Evolutionary conservation across 2,888 invertebrate genomes (phyloP).

Genomic region (Leptarthrus brevirostris): DNA sequence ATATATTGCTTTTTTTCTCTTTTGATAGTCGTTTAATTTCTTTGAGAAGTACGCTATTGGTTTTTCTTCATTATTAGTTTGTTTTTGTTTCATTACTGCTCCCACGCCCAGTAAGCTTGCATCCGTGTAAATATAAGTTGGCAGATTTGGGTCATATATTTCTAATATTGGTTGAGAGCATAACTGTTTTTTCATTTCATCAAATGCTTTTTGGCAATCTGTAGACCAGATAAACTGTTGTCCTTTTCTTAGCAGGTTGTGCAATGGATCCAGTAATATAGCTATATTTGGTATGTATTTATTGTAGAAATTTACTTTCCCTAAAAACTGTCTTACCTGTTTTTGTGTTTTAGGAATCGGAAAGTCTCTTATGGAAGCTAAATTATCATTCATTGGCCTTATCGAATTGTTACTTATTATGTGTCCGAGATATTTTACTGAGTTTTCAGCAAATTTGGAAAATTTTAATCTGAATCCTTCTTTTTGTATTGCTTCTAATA

Average conservation of each 20-base stretch:
- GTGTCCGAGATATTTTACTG: conserved; percentile 55
- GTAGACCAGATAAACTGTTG: no score
- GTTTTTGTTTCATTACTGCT: no score
- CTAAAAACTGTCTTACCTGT: conserved; percentile 52
- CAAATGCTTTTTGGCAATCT: no score
- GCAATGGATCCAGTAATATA: conserved; percentile 54
- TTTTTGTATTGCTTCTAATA: conserved; percentile 53
- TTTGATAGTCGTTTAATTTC: no score
- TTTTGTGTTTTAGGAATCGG: conserved; percentile 53
- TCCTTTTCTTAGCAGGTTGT: conserved; percentile 51
- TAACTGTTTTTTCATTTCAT: no score
- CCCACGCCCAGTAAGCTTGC: neutral
- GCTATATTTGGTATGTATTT: conserved; percentile 52
- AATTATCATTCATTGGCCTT: conserved; percentile 34
- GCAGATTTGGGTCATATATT: neutral
- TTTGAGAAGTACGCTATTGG: no score
- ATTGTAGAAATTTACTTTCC: conserved; percentile 51
- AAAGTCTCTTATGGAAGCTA: conserved; percentile 52
- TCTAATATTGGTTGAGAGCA: neutral
- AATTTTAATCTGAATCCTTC: conserved; percentile 55
- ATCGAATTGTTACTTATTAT: conserved; percentile 54
- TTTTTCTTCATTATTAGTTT: no score
- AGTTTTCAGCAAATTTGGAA: conserved; percentile 44
- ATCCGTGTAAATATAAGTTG: neutral
- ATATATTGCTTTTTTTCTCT: no score